These are phyloP conservation scores for Drosophila elegans DNA, from an alignment of 1,140 invertebrate genomes.

Conservation along the genomic window DNA sequence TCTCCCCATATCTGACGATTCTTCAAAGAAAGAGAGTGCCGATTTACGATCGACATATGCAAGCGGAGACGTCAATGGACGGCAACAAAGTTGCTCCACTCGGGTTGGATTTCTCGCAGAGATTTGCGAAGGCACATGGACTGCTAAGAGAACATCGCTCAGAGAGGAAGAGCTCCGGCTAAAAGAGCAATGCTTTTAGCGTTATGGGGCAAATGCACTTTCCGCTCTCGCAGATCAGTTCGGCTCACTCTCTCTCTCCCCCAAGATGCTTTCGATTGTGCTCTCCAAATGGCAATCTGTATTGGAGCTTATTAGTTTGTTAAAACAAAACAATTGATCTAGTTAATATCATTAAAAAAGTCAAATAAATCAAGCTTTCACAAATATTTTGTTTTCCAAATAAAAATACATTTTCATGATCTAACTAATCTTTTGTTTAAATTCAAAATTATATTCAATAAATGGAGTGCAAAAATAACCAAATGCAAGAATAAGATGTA, in stretches of 20 bases:
- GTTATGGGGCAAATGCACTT: conserved; percentile 36
- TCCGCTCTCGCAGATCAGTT: conserved; percentile 24
- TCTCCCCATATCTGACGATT: conserved; percentile 18
- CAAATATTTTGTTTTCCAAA: too few species aligned
- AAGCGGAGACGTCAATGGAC: conserved; percentile 68
- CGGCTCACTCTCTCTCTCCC: conserved; percentile 17
- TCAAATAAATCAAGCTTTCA: too few species aligned
- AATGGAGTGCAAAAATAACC: too few species aligned
- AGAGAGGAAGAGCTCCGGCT: conserved; percentile 4
- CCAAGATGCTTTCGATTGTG: conserved; percentile 35
- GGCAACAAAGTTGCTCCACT: conserved; percentile 73
- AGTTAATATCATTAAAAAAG: not conserved
- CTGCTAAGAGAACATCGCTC: not conserved
- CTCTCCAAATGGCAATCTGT: conserved; percentile 4
- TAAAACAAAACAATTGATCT: too few species aligned
- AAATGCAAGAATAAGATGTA: too few species aligned
- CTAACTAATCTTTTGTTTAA: too few species aligned
- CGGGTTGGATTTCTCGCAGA: conserved; percentile 15
- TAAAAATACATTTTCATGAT: too few species aligned
- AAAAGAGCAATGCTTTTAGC: conserved; percentile 12
- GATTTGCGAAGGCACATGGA: conserved; percentile 29
- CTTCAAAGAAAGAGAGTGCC: conserved; percentile 11
- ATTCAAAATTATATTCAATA: too few species aligned
- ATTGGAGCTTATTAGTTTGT: conserved; percentile 16
- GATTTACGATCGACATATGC: conserved; percentile 23